These are phyloP conservation scores for Micromesistius poutassou DNA, from an alignment of 2,797 vertebrate species.

Conservation along the genomic window DNA sequence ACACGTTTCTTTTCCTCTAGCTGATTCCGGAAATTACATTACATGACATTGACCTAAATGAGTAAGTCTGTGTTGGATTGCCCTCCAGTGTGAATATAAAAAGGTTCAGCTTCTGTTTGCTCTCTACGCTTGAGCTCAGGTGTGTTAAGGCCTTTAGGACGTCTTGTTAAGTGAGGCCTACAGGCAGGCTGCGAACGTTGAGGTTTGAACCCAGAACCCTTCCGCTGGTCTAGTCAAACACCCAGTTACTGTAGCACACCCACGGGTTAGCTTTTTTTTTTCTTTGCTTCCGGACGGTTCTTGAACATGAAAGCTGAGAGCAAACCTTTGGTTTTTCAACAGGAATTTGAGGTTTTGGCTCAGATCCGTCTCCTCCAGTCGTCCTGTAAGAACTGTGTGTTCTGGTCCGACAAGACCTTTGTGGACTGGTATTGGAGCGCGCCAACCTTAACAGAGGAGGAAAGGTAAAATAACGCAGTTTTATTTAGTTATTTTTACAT, in stretches of 20 bases:
- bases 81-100: background rate
- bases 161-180: background rate
- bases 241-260: too few species aligned
- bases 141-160: background rate
- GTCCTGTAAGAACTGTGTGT: slow-evolving; percentile 81
- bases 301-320: slow-evolving; percentile 7
- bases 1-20: background rate
- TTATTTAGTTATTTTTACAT: background rate
- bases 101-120: background rate
- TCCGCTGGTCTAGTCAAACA: background rate
- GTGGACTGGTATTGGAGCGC: slow-evolving; percentile 81
- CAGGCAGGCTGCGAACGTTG: background rate
- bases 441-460: slow-evolving; percentile 75
- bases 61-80: background rate
- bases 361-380: slow-evolving; percentile 86
- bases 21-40: background rate
- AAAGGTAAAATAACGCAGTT: slow-evolving; percentile 69
- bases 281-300: background rate
- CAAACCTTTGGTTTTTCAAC: slow-evolving; percentile 30
- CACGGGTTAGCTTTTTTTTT: background rate
- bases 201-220: background rate
- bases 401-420: slow-evolving; percentile 72
- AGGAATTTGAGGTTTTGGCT: slow-evolving; percentile 91
- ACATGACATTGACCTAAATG: background rate
- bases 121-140: background rate